Percentiles rank a stretch among this genome's conserved stretches.
Conservation (phyloP, 2,797 vertebrate species). For the Urocyon cinereoargenteus region DNA sequence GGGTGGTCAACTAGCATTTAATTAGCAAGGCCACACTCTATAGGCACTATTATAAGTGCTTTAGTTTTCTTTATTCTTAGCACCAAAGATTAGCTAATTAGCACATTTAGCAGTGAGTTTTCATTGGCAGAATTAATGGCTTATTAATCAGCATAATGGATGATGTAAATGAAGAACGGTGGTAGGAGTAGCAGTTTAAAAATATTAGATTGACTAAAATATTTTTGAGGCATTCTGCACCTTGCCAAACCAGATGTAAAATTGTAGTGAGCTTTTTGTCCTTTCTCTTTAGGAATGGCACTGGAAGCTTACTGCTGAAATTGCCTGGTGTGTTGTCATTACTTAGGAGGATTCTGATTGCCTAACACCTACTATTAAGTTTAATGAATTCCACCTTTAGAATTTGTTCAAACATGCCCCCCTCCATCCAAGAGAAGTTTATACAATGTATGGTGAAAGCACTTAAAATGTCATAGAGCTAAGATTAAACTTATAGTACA, state of each 20-base stretch:
- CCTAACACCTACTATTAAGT: not conserved
- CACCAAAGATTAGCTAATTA: slow-evolving; percentile 69
- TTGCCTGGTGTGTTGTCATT: not conserved
- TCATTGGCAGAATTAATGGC: slow-evolving; percentile 52
- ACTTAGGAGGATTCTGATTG: not conserved
- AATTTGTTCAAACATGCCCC: not conserved
- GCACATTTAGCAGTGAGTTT: slow-evolving; percentile 47
- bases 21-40: slow-evolving; percentile 59
- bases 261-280: not conserved
- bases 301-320: not conserved
- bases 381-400: not conserved
- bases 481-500: not conserved
- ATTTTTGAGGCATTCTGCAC: not conserved
- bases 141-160: slow-evolving; percentile 48
- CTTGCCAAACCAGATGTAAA: not conserved
- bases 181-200: slow-evolving; percentile 50
- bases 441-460: not conserved
- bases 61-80: slow-evolving; percentile 54
- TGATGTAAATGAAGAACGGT: slow-evolving; percentile 43
- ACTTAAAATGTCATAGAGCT: not conserved
- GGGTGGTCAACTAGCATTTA: slow-evolving; percentile 55
- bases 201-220: slow-evolving; percentile 47
- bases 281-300: not conserved
- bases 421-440: not conserved
- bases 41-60: not conserved